Base-by-base conservation (phyloP, 2,113 vertebrate species). In the Coturnix japonica region DNA sequence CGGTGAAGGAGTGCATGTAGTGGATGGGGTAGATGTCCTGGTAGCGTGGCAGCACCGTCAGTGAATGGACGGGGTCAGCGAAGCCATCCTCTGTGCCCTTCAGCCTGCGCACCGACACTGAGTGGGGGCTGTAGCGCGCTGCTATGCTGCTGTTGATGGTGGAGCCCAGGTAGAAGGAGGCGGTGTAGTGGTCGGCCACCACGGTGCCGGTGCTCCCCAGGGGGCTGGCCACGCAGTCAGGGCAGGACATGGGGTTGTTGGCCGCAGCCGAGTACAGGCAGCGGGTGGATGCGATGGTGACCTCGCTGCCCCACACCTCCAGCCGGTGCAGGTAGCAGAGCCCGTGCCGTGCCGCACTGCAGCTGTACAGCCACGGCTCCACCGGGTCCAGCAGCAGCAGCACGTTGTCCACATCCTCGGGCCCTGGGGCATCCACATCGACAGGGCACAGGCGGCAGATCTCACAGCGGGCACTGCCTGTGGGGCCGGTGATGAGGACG, bases 141-240 rank as follows among this genome's bases (percentile, higher is more conserved):
- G 98, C 98, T 84, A 99, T 96, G 0, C 94, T 97, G 72, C 97
- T 94, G 57, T 99, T 98, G 54, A 99, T 71, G 5, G 98, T 98
- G 21, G 98, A 97, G 4, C 98, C 98, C 2, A 98, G 98, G 57
- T 99, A 99, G 90, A 99, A 98, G 70, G 98, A 98, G 22, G 98
- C 97, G 1, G 98, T 96, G 4, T 97, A 97, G 47, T 94, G 96
- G 63, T 98, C 98, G 64, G 98, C 98, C 25, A 98, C 98, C 95
- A 99, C 97, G 0, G 98, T 97, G 65, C 98, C 98, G 22, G 97
- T 98, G 25, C 99, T 99, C 43, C 99, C 99, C 56, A 99, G 93
- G 9, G 98, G 97, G 89, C 99, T 99, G 56, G 98, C 98, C 77
- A 99, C 97, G 17, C 99, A 99, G 95, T 99, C 99, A 0, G 98